These are phyloP conservation scores for Istiophorus platypterus DNA, from an alignment of 2,113 vertebrate species.

Conservation along the genomic window DNA sequence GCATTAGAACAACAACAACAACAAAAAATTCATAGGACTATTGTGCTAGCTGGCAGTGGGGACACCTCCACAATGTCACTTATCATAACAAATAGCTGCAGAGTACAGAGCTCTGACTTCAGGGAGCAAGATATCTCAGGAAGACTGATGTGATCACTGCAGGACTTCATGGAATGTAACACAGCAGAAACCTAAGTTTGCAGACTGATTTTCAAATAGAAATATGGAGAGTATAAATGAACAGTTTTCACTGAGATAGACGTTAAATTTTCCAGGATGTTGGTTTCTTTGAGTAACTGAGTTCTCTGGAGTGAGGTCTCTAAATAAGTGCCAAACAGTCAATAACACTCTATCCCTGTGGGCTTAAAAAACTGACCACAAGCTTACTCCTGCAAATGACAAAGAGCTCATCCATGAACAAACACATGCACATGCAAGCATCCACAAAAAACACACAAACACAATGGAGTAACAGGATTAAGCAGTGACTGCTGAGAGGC, in stretches of 20 bases:
- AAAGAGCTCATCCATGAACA: conserved; percentile 47
- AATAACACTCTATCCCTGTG: conserved; percentile 42
- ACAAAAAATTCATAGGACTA: not conserved
- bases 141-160: conserved; percentile 69
- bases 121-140: conserved; percentile 51
- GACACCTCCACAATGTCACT: conserved; percentile 44
- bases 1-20: not conserved
- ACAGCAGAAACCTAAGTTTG: conserved; percentile 52
- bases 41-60: conserved; percentile 6
- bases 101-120: conserved; percentile 51
- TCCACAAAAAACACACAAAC: conserved; percentile 49
- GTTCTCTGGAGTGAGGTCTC: conserved; percentile 10
- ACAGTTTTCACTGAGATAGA: not conserved
- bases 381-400: conserved; percentile 53
- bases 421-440: conserved; percentile 49
- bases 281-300: conserved; percentile 11
- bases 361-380: conserved; percentile 39
- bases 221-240: conserved; percentile 3
- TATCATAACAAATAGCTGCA: conserved; percentile 59
- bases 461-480: conserved; percentile 76
- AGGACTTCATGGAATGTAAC: conserved; percentile 49
- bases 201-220: conserved; percentile 11
- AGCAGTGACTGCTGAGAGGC: conserved; percentile 68
- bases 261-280: conserved; percentile 2
- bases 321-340: conserved; percentile 41